Base-by-base conservation (phyloP, 2,797 vertebrate genomes). In the Tapera naevia region DNA sequence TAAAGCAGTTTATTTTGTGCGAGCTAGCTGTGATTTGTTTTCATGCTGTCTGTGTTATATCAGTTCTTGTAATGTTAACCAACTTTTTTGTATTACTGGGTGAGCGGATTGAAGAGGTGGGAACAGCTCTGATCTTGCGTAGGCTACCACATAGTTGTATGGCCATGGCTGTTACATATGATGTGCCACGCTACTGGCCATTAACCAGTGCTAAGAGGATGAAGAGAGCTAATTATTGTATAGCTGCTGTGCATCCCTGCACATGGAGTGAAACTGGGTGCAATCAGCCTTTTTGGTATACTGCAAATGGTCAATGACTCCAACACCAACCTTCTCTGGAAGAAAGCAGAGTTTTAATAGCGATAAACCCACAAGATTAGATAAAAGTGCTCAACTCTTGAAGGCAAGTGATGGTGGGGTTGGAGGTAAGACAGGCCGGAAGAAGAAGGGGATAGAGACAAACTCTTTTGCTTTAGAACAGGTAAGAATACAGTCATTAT, bases 1-100 rank as follows among this genome's bases (percentile, higher is more conserved):
- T 16, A 30, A 60, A 9, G 30, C 19, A 4, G 11, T 4, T 62
- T 39, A 4, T 89, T 85, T 54, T 46, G 13, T 37, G 41, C 14
- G 14, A 57, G 69, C 61, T 15, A 32, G 22, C 14, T 18, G 18
- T 30, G 37, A 21, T 81, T 72, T 86, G 23, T 45, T 88, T 72
- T 33, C 16, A 2, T 2, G 1, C 9, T 1, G 0, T 17, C 17
- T 46, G 3, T 57, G 13, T 65, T 41, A 13, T 5, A 25, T 53
- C 39, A 27, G 7, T 87, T 66, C 13, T 35, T 45, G 35, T 46
- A 19, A 14, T 78, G 89, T 71, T 37, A 67, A 45, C 6, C 23
- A 56, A 2, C 28, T 64, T 35, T 25, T 0, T 58, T 70, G 70
- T 33, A 5, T 4, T 60, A 1, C 19, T 60, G 14, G 14, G 14